Evolutionary conservation across 1,140 invertebrate genomes (phyloP).

Genomic region (Mamestra configurata): DNA sequence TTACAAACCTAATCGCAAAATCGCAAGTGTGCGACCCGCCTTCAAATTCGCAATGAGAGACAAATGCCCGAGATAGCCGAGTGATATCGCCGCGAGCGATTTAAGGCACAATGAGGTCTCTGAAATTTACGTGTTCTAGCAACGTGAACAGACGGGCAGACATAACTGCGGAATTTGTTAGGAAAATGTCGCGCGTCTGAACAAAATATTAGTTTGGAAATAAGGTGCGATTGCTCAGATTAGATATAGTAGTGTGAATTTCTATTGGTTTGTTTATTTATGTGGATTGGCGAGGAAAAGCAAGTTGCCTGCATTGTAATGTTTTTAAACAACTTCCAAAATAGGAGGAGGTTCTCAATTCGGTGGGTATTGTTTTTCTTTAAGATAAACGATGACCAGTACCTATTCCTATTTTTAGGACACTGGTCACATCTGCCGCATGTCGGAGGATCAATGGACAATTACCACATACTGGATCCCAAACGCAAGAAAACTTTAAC

Average conservation of each 20-base stretch:
- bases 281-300: not conserved
- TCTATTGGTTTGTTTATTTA: not conserved
- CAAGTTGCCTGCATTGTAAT: not conserved
- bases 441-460: too few relatives aligned
- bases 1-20: conserved; percentile 29
- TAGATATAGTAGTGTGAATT: not conserved
- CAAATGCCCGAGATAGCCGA: conserved; percentile 62
- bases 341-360: too few relatives aligned
- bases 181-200: conserved; percentile 31
- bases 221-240: conserved; percentile 8
- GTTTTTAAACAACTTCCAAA: too few relatives aligned
- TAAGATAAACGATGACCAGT: too few relatives aligned
- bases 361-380: too few relatives aligned
- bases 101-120: conserved; percentile 55
- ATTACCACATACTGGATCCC: too few relatives aligned
- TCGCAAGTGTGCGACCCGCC: conserved; percentile 45
- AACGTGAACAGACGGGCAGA: conserved; percentile 37
- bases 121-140: conserved; percentile 52
- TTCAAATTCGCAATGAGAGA: conserved; percentile 60
- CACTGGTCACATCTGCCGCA: too few relatives aligned
- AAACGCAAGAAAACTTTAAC: too few relatives aligned
- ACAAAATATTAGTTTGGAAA: conserved; percentile 42
- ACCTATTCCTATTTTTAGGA: too few relatives aligned
- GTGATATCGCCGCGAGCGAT: conserved; percentile 60
- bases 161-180: conserved; percentile 50